phyloP scores from a whole-genome alignment of 2,113 vertebrate species.

The Eidolon helvum region DNA sequence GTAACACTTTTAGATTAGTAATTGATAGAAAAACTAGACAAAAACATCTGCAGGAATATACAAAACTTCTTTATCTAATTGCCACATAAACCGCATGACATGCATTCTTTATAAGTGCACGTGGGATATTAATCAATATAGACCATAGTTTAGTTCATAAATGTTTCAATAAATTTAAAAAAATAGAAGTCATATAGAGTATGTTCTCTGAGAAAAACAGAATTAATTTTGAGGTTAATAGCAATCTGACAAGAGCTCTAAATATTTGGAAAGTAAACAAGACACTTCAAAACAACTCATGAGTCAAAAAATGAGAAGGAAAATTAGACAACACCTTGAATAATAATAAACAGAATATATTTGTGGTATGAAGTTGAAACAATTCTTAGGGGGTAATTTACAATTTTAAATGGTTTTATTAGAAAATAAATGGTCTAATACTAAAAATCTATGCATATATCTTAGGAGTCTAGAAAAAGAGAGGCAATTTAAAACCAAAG shows the following conservation, averaged over 20 bases:
- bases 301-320: background rate
- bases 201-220: background rate
- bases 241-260: background rate
- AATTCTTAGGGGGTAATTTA: background rate
- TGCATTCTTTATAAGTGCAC: background rate
- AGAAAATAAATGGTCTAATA: background rate
- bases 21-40: background rate
- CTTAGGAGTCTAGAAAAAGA: background rate
- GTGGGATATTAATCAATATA: background rate
- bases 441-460: background rate
- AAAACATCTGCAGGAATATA: background rate
- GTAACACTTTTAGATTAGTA: background rate
- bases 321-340: background rate
- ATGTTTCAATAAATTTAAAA: background rate
- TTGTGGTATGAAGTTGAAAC: background rate
- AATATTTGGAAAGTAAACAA: conserved; percentile 6
- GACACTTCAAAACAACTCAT: background rate
- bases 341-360: background rate
- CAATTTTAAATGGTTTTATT: background rate
- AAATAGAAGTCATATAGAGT: background rate
- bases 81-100: background rate
- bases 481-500: background rate
- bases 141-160: background rate
- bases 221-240: background rate
- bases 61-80: background rate